Conservation (phyloP, 64 coral and sea anemone genomes). For the Pocillopora verrucosa region DNA sequence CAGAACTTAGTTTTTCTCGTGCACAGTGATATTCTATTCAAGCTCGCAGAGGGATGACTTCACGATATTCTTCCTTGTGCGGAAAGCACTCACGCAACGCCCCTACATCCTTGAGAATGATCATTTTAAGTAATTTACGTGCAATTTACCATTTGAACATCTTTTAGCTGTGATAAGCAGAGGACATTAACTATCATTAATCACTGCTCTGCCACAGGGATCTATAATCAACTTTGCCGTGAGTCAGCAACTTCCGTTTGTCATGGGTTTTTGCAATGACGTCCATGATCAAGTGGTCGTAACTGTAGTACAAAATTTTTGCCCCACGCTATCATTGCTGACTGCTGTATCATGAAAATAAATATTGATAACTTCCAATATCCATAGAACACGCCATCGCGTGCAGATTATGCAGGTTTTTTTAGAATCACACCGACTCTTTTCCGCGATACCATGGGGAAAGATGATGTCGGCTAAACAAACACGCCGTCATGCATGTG, state of each 20-base stretch:
- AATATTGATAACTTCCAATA: not conserved
- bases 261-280: not conserved
- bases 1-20: not conserved
- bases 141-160: not conserved
- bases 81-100: conserved; percentile 1
- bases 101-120: not conserved
- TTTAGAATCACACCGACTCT: not conserved
- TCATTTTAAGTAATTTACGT: not conserved
- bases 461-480: no score
- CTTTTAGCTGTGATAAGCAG: not conserved
- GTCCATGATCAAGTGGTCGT: not conserved
- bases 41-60: not conserved
- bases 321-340: not conserved
- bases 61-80: conserved; percentile 1
- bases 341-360: conserved; percentile 2
- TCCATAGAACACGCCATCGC: not conserved
- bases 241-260: not conserved
- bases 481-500: no score
- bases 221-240: not conserved
- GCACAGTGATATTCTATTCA: conserved; percentile 32
- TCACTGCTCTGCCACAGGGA: not conserved
- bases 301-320: not conserved
- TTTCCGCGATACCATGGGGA: no score
- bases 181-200: not conserved
- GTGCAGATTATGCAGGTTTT: not conserved